phyloP scores from a whole-genome alignment of 1,140 invertebrate genomes.

The Diachasma alloeum region DNA sequence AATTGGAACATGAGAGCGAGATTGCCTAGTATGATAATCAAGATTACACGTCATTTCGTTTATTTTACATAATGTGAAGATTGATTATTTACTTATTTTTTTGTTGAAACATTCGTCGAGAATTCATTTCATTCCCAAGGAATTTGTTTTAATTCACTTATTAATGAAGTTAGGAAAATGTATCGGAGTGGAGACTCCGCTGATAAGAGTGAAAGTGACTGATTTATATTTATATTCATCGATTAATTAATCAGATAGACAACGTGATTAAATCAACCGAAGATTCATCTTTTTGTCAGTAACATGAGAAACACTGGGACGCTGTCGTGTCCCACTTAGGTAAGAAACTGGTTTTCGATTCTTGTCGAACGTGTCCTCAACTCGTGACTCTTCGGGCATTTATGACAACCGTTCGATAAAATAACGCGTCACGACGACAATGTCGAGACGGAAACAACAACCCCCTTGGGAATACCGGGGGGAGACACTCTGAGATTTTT shows the following conservation, averaged over 20 bases:
- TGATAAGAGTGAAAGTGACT: background rate
- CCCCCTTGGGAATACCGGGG: too few relatives aligned
- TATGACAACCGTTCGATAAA: constrained; percentile 6
- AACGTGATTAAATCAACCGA: background rate
- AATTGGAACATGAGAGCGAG: constrained; percentile 14
- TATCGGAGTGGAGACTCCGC: too few relatives aligned
- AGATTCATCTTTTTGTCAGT: background rate
- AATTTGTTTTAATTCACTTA: too few relatives aligned
- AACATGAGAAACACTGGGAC: constrained; percentile 11
- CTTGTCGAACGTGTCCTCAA: constrained; percentile 9
- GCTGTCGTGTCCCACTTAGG: constrained; percentile 27
- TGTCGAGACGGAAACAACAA: too few relatives aligned
- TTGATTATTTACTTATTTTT: too few relatives aligned
- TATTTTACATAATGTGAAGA: background rate
- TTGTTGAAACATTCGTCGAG: too few relatives aligned
- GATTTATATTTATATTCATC: background rate
- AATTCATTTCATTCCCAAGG: too few relatives aligned
- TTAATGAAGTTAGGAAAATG: too few relatives aligned
- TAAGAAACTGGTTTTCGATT: constrained; percentile 31
- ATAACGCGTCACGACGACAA: background rate
- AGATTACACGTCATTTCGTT: background rate
- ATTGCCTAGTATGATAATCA: constrained; percentile 10
- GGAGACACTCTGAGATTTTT: too few relatives aligned
- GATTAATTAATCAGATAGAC: background rate
- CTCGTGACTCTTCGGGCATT: constrained; percentile 6